Conservation (phyloP, 2,113 vertebrate genomes). For the Phrynosoma platyrhinos region DNA sequence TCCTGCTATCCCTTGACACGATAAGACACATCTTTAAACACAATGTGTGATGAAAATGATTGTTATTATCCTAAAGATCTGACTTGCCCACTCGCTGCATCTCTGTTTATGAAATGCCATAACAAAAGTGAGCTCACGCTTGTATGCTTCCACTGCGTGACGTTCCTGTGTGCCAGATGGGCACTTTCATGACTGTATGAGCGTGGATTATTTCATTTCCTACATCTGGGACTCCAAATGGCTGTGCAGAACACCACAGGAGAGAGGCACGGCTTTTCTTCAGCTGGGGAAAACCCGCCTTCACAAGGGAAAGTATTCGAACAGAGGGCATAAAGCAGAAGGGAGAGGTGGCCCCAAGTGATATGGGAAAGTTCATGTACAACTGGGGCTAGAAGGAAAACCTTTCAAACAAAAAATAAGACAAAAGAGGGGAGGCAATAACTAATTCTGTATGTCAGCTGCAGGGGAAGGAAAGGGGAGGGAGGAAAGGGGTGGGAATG, state of each 20-base stretch:
- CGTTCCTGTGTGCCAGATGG: conserved; percentile 91
- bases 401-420: conserved; percentile 70
- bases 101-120: conserved; percentile 84
- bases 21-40: conserved; percentile 59
- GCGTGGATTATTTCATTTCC: conserved; percentile 92
- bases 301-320: conserved; percentile 69
- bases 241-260: conserved; percentile 84
- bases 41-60: conserved; percentile 53
- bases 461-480: conserved; percentile 51
- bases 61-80: conserved; percentile 71
- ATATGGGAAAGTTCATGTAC: conserved; percentile 68
- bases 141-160: conserved; percentile 83
- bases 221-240: conserved; percentile 97
- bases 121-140: conserved; percentile 83
- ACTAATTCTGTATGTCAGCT: conserved; percentile 68
- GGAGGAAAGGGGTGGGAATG: background rate
- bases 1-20: background rate
- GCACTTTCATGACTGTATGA: conserved; percentile 89
- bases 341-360: conserved; percentile 38
- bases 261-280: conserved; percentile 75
- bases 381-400: conserved; percentile 54
- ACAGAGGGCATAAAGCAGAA: conserved; percentile 58
- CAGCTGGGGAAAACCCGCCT: conserved; percentile 76
- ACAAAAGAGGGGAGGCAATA: conserved; percentile 70
- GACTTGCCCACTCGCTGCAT: conserved; percentile 73